Percentiles rank a stretch among this genome's conserved stretches.
These are phyloP conservation scores for Trematomus loennbergii DNA, from an alignment of 2,113 vertebrate genomes.

Conservation along the genomic window DNA sequence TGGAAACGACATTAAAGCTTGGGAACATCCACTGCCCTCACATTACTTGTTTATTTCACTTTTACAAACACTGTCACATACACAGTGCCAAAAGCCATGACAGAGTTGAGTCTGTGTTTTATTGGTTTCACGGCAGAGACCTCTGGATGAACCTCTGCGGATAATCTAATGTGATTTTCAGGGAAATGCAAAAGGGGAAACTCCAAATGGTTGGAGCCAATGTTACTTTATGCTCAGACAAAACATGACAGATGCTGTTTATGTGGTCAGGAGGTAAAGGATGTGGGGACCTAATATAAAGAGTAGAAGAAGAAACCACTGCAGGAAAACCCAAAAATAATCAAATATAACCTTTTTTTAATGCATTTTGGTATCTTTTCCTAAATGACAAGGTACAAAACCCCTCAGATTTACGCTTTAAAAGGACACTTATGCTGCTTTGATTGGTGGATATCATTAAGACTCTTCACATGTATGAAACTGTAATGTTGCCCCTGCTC, in stretches of 20 bases:
- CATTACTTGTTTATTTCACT: constrained; percentile 12
- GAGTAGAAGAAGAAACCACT: constrained; percentile 9
- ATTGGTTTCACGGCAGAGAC: constrained; percentile 52
- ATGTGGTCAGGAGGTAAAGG: constrained; percentile 60
- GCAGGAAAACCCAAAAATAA: constrained; percentile 4
- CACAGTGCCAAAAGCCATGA: constrained; percentile 18
- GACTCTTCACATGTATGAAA: too few species aligned
- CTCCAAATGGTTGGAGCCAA: constrained; percentile 66
- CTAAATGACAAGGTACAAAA: neutral
- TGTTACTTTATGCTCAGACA: constrained; percentile 57
- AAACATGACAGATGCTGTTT: constrained; percentile 72
- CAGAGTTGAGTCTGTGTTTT: constrained; percentile 29
- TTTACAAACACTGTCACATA: constrained; percentile 13
- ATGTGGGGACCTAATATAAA: constrained; percentile 20
- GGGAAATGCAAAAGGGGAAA: constrained; percentile 48
- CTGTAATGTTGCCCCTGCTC: too few species aligned
- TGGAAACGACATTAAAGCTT: neutral
- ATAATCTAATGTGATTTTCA: constrained; percentile 51
- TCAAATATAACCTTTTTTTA: neutral
- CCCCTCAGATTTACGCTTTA: constrained; percentile 3
- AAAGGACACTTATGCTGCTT: too few species aligned
- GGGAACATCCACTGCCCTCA: neutral
- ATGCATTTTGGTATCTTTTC: neutral
- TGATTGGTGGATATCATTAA: too few species aligned
- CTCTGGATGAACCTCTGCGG: constrained; percentile 54